These are phyloP conservation scores for Monopis laevigella DNA, from an alignment of 2,888 invertebrate genomes.

Conservation along the genomic window DNA sequence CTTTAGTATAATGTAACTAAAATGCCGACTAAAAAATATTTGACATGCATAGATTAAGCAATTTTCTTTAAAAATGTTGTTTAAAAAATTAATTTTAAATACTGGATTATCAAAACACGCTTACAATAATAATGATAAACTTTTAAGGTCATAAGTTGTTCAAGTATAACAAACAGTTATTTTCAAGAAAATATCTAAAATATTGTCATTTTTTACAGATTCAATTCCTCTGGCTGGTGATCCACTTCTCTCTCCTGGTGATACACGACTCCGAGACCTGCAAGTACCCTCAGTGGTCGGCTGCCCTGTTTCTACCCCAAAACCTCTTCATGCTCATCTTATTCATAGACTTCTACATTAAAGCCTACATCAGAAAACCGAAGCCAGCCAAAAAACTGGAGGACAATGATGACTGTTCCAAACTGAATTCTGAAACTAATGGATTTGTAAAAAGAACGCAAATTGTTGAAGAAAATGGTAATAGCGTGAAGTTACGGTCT, in stretches of 20 bases:
- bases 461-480: neutral
- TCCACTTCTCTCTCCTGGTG: conserved; percentile 59
- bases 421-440: neutral
- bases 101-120: too few species aligned
- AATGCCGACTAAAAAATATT: too few species aligned
- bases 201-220: too few species aligned
- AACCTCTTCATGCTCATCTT: conserved; percentile 72
- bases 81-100: too few species aligned
- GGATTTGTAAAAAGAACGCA: conserved; percentile 3
- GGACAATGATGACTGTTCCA: neutral
- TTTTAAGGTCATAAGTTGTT: too few species aligned
- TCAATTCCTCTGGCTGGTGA: conserved; percentile 70
- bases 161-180: too few species aligned
- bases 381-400: neutral
- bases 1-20: too few species aligned
- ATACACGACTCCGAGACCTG: conserved; percentile 49
- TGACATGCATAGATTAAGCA: too few species aligned
- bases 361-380: conserved; percentile 61
- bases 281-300: conserved; percentile 63
- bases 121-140: too few species aligned
- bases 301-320: conserved; percentile 69
- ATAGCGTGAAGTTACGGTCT: neutral
- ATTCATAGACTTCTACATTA: conserved; percentile 74
- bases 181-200: too few species aligned
- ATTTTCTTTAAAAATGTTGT: too few species aligned